Evolutionary conservation across 2,113 vertebrate species (phyloP), one percentile per base, ranked within the genome.

Genomic region (Catharus minimus): DNA sequence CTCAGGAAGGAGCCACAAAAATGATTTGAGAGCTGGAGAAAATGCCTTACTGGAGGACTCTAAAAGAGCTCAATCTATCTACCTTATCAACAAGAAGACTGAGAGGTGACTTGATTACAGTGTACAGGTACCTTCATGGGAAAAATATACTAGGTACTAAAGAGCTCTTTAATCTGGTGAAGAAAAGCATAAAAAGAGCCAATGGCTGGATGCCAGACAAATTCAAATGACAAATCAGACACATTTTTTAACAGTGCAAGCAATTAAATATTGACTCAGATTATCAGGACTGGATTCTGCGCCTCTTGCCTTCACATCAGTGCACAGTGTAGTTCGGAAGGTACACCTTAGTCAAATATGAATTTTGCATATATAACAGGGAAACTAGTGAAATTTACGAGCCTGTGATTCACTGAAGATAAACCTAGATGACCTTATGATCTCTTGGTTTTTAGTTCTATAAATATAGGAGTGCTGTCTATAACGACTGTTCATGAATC

Each of bases 61-160:
- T 89, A 82, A 94, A 94, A 93, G 68, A 94, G 55, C 33, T 93
- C 88, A 93, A 84, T 95, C 86, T 95, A 82, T 80, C 90, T 65
- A 61, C 44, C 32, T 94, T 88, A 91, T 90, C 92, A 92, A 86
- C 81, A 92, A 88, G 61, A 92, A 96, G 93, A 95, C 66, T 89
- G 94, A 95, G 89, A 46, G 78, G 67, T 65, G 84, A 58, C 75
- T 94, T 94, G 91, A 96, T 94, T 93, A 88, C 67, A 82, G 30
- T 88, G 82, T 92, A 92, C 89, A 93, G 87, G 46, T 80, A 93
- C 82, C 87, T 93, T 92, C 78, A 62, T 52, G 82, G 75, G 75
- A 69, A 92, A 93, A 92, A 94, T 92, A 91, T 76, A 87, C 84
- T 50, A 18, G 67, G 58, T 87, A 66, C 55, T 92, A 89, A 87